Percentiles rank a stretch among this genome's conserved stretches.
These are phyloP conservation scores for Penelope pileata DNA, from an alignment of 2,113 vertebrate species.

Conservation along the genomic window DNA sequence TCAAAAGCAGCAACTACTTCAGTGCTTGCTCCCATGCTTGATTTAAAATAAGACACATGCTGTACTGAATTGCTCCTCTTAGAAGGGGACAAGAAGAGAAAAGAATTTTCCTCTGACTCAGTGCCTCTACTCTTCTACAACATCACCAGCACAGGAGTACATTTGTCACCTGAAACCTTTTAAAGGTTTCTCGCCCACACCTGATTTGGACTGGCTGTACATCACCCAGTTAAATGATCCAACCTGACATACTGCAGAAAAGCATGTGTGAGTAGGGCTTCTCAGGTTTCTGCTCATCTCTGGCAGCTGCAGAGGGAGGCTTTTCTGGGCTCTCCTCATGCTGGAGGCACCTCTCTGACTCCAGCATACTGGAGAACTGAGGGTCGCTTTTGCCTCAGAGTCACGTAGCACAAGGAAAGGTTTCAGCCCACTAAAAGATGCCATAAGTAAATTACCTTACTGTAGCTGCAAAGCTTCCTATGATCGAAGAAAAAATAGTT, in stretches of 20 bases:
- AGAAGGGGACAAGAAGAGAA: neutral
- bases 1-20: neutral
- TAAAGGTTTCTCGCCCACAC: neutral
- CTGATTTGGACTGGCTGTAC: neutral
- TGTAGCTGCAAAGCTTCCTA: neutral
- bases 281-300: neutral
- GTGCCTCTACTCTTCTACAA: neutral
- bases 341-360: neutral
- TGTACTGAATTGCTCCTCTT: neutral
- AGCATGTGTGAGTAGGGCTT: fast-evolving
- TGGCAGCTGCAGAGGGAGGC: neutral
- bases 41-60: neutral
- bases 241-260: neutral
- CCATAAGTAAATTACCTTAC: neutral
- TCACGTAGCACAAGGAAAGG: neutral
- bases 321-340: neutral
- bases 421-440: neutral
- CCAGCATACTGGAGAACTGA: neutral
- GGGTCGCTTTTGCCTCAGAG: neutral
- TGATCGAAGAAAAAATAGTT: neutral
- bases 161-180: neutral
- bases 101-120: neutral
- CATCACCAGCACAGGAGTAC: neutral
- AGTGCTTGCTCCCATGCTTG: neutral
- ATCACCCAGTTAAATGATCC: neutral